These are phyloP conservation scores for Steinernema khuongi DNA, from an alignment of 1,140 invertebrate genomes.

Conservation along the genomic window DNA sequence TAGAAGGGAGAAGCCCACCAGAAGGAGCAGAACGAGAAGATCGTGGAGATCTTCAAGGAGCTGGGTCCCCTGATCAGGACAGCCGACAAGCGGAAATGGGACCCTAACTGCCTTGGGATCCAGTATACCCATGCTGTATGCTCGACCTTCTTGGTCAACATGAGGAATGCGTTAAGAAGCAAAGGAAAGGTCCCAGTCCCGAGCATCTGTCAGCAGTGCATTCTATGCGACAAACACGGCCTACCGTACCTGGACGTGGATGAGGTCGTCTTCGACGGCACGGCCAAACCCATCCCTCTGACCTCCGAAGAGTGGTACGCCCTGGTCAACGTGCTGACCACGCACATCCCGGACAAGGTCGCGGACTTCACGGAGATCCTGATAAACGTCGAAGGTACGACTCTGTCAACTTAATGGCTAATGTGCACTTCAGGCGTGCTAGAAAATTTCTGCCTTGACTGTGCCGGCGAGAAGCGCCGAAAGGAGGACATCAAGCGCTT, in stretches of 20 bases:
- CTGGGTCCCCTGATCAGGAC: neutral
- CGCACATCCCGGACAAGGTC: neutral
- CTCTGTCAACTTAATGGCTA: too few relatives aligned
- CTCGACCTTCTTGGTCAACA: neutral
- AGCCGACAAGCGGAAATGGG: neutral
- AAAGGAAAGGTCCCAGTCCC: neutral
- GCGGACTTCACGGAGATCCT: neutral
- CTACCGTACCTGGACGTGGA: neutral
- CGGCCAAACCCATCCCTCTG: neutral
- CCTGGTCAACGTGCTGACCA: neutral
- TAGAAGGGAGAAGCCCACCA: neutral
- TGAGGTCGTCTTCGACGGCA: neutral
- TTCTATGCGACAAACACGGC: neutral
- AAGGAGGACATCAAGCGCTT: neutral
- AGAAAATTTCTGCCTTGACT: neutral
- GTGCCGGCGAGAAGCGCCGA: neutral
- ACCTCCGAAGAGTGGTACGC: neutral
- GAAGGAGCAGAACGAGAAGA: neutral
- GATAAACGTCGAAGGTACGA: neutral
- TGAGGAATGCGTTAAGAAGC: neutral
- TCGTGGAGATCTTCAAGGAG: neutral
- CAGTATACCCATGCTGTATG: neutral
- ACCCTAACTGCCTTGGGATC: neutral
- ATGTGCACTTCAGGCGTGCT: too few relatives aligned
- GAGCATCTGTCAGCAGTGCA: neutral